Base-by-base conservation (phyloP, 2,888 invertebrate species). In the Graphium colonna region DNA sequence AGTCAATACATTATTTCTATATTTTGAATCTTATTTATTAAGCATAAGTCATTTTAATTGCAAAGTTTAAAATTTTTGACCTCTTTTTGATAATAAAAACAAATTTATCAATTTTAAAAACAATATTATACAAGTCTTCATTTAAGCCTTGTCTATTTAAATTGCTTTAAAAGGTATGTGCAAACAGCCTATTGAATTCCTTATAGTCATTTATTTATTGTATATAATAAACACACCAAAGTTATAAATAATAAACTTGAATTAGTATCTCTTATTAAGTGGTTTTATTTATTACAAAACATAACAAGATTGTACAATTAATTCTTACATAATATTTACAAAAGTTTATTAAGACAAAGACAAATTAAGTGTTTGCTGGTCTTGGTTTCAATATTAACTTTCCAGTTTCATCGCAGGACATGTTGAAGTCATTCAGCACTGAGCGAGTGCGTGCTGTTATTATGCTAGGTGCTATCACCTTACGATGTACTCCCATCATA, bases 371-470 rank as follows among this genome's bases (percentile, higher is more conserved):
- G 61, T 84, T 85, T 51, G 89, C 82, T 0, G 96, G 97, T 55
- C 97, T 86, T 1, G 98, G 98, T 79, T 97, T 97, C 31, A 98
- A 89, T 69, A 98, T 98, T 45, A 98, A 91, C 85, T 98, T 98
- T 54, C 98, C 98, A 26, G 97, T 97, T 76, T 98, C 98, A 75
- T 98, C 98, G 82, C 98, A 98, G 17, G 97, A 97, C 98, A 98
- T 98, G 82, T 98, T 98, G 82, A 98, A 98, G 83, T 98, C 98
- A 40, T 95, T 94, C 50, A 98, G 91, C 1, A 98, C 98, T 47
- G 93, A 94, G 55, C 98, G 91, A 41, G 97, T 97, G 60, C 98
- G 91, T 0, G 97, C 95, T 0, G 98, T 97, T 65, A 98, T 97
- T 61, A 98, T 98, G 65, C 97, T 97, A 0, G 98, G 98, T 3